Evolutionary conservation across 2,113 vertebrate genomes (phyloP).

Genomic region (Onychorhynchus coronatus): DNA sequence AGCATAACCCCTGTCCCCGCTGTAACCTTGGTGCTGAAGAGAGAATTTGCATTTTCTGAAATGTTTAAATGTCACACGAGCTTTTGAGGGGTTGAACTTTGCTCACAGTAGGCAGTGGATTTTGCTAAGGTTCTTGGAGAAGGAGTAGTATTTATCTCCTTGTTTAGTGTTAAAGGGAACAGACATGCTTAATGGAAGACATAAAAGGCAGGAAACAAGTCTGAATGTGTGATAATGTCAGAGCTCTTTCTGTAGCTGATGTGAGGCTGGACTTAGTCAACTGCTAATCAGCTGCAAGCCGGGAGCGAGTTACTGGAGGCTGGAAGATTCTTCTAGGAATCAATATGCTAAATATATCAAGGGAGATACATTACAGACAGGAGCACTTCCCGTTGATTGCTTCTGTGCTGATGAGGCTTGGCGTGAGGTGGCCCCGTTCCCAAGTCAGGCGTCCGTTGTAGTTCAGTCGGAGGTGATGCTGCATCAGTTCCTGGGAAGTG

Average conservation of each 20-base stretch:
- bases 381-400: background rate
- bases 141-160: background rate
- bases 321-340: conserved; percentile 35
- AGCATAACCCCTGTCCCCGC: background rate
- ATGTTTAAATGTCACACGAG: background rate
- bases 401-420: background rate
- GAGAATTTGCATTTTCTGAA: background rate
- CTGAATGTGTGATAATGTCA: background rate
- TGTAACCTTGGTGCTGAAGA: background rate
- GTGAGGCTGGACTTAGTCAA: background rate
- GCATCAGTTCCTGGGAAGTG: background rate
- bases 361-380: background rate
- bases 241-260: background rate
- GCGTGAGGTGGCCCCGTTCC: background rate
- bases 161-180: background rate
- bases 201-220: conserved; percentile 1
- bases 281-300: background rate
- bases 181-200: background rate
- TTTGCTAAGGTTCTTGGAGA: background rate
- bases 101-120: background rate
- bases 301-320: background rate
- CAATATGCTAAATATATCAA: background rate
- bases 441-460: background rate
- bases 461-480: background rate
- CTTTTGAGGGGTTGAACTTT: background rate